Base-by-base conservation (phyloP, 53 echinoderm and acorn worm genomes). In the Holothuria scabra region DNA sequence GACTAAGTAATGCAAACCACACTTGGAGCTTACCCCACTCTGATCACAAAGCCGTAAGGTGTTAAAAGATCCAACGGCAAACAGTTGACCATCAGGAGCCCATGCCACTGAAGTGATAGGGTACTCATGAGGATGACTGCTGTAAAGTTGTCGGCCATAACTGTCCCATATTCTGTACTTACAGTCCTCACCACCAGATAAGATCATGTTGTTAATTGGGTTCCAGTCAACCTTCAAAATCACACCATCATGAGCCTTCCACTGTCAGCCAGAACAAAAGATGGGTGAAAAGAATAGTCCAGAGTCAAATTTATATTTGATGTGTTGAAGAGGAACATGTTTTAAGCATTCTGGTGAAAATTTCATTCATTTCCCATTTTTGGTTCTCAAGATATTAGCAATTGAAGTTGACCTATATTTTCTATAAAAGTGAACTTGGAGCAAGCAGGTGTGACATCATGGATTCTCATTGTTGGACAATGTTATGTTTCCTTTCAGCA, bases 191-290 rank as follows among this genome's bases (percentile, higher is more conserved):
- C 89, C 99, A 3, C 99, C 99, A 1, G 99, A 99, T 31, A 99
- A 83, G 34, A 99, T 99, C 29, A 99, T 89, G 58, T 95, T 99
- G 59, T 95, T 99, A 33, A 95, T 91, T 12, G 99, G 99, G 59
- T 99, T 99, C 99, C 99, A 99, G 86, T 97, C 99, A 2, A 97
- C 94, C 66, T 97, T 97, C 44, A 97, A 85, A 46, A 97, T 97
- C 20, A 97, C 94, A 55, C 99, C 99, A 13, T 97, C 99, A 46
- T 97, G 99, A 9, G 94, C 99, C 83, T 97, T 97, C 99, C 99
- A 97, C 99, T 97, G 90, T 33, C 67, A 41, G 10, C 10, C 7
- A 41, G 41, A 5, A 4, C 0, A 4, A 41, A n/a, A n/a, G n/a
- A 41, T 10, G 10, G 41, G 10, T 41, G 2, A 41, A 41, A 41